Base-by-base conservation (phyloP, 2,113 vertebrate genomes). In the Nicator chloris region DNA sequence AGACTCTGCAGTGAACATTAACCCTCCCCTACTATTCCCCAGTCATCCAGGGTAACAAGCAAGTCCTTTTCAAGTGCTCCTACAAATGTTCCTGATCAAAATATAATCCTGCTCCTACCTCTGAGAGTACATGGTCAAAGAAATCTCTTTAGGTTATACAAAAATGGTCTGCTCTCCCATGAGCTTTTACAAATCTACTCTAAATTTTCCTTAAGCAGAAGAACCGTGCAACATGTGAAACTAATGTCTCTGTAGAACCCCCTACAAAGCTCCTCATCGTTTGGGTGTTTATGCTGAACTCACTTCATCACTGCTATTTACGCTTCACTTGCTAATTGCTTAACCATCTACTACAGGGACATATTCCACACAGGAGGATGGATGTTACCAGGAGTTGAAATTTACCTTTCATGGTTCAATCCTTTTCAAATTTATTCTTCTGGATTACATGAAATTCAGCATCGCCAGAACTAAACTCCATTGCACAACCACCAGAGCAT, bases 201-300 rank as follows among this genome's bases (percentile, higher is more conserved):
- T 12, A 45, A 77, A 77, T 63, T 39, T 33, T 42, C 57, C 40
- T 57, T 18, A 35, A 54, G 11, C 33, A 56, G 42, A 75, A 66
- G 53, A 87, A 81, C 27, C 3, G 0, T 3, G n/a, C 51, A 9
- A 60, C 10, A 40, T 0, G 0, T 9, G 13, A 40, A 88, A 61
- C 13, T 35, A 16, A 28, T 1, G 4, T 35, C 49, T 59, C 40
- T 30, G 11, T 4, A 61, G 23, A 71, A 45, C 4, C 23, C 44
- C 6, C 61, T 28, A 45, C 20, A 37, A 69, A 90, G 49, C 45
- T 30, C 18, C 40, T 4, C 15, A 64, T 66, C 54, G 78, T 47
- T 47, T 30, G 2, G 6, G 28, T 9, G 9, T 45, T 45, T 56
- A 3, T 10, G 11, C 1, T 31, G 37, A 81, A 51, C 40, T 78